Evolutionary conservation across 1,140 invertebrate genomes (phyloP).

Genomic region (Proctacanthus coquilletti): DNA sequence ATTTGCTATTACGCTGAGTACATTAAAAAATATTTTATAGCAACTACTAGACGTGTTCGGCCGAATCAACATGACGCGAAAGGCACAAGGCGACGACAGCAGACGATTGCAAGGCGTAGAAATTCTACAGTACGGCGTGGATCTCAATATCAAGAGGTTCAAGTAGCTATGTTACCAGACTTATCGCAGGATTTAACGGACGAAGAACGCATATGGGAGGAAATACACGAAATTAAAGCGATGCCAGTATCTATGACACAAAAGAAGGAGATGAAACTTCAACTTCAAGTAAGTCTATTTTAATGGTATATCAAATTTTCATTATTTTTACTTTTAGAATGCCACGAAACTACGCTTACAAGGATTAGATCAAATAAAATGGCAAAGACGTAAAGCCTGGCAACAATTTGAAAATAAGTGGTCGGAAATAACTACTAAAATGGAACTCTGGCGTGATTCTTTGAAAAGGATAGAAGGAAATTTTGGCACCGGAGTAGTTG

Average conservation of each 20-base stretch:
- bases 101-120: constrained; percentile 40
- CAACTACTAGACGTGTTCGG: constrained; percentile 35
- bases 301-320: background rate
- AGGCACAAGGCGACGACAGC: constrained; percentile 37
- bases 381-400: constrained; percentile 54
- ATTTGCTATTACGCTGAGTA: too few relatives aligned
- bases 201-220: constrained; percentile 69
- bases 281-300: constrained; percentile 45
- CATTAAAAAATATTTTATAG: too few relatives aligned
- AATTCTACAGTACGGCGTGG: constrained; percentile 44
- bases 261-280: constrained; percentile 60
- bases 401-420: constrained; percentile 40
- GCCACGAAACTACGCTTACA: constrained; percentile 61
- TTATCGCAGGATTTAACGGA: constrained; percentile 64
- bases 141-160: constrained; percentile 48
- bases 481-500: constrained; percentile 62
- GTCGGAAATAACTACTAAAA: constrained; percentile 44
- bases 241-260: constrained; percentile 68
- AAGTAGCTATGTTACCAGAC: constrained; percentile 59
- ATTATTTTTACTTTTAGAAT: constrained; percentile 35
- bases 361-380: constrained; percentile 62
- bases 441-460: constrained; percentile 54
- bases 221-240: constrained; percentile 70
- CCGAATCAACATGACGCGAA: constrained; percentile 13
- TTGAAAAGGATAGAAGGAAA: constrained; percentile 61